Evolutionary conservation across 2,797 vertebrate genomes (phyloP).

Genomic region (Bradypodion ventrale): DNA sequence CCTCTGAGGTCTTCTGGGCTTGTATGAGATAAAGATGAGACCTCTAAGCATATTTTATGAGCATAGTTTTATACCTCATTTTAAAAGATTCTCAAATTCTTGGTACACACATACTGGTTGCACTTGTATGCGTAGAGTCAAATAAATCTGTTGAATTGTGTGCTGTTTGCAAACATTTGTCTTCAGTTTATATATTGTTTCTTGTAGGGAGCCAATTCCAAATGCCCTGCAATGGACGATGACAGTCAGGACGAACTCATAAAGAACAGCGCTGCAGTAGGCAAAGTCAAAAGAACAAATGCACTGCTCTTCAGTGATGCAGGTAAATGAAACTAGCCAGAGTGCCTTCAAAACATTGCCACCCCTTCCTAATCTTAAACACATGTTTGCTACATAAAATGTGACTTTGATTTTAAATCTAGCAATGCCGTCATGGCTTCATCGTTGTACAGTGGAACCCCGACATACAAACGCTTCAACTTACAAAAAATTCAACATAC

Average conservation of each 20-base stretch:
- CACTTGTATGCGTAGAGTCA: neutral
- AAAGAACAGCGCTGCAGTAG: constrained; percentile 76
- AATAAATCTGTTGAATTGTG: neutral
- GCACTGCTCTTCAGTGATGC: constrained; percentile 69
- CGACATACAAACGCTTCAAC: too few species aligned
- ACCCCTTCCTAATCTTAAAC: neutral
- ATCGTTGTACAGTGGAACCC: too few species aligned
- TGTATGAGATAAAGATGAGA: neutral
- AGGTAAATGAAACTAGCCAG: constrained; percentile 62
- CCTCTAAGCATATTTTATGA: too few species aligned
- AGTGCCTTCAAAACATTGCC: neutral
- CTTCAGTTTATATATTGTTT: neutral
- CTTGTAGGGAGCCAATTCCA: constrained; percentile 60
- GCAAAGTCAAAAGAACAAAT: constrained; percentile 76
- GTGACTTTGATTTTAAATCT: neutral
- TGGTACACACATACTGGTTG: neutral
- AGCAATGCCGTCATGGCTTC: neutral
- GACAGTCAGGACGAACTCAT: constrained; percentile 92
- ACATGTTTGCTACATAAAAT: neutral
- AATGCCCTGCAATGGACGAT: constrained; percentile 91
- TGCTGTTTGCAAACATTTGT: neutral
- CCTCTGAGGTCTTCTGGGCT: neutral
- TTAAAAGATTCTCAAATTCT: neutral
- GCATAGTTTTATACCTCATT: neutral
- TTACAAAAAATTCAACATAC: too few species aligned